Conservation (phyloP, 1,140 invertebrate genomes). For the Drosophila nannoptera region DNA sequence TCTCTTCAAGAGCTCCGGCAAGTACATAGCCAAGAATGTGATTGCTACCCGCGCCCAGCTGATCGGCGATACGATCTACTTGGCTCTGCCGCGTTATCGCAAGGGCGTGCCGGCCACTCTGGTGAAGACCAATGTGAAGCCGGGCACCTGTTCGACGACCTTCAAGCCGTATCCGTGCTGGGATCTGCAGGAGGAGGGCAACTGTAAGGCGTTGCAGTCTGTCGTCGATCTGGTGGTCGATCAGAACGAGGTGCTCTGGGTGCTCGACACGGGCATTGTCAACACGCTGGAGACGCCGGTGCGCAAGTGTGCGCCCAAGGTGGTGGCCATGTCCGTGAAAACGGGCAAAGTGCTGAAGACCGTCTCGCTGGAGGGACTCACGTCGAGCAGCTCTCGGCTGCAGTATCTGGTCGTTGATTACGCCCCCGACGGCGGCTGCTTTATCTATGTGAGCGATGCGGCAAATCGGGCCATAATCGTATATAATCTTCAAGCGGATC, state of each 20-base stretch:
- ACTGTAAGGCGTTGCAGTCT: slow-evolving; percentile 81
- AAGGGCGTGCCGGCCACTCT: slow-evolving; percentile 81
- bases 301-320: slow-evolving; percentile 81
- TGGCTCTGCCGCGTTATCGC: slow-evolving; percentile 82
- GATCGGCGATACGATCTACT: slow-evolving; percentile 80
- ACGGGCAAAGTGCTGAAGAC: slow-evolving; percentile 82
- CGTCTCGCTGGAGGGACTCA: slow-evolving; percentile 81
- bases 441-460: slow-evolving; percentile 83
- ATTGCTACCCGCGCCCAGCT: slow-evolving; percentile 82
- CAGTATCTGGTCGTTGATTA: slow-evolving; percentile 84
- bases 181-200: slow-evolving; percentile 82
- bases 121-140: slow-evolving; percentile 79
- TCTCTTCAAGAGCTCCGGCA: slow-evolving; percentile 80
- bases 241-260: slow-evolving; percentile 81
- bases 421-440: slow-evolving; percentile 79
- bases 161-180: slow-evolving; percentile 82
- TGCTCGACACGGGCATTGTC: slow-evolving; percentile 82
- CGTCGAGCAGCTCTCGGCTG: slow-evolving; percentile 80
- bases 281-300: slow-evolving; percentile 81
- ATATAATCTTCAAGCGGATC: slow-evolving; percentile 82
- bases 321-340: slow-evolving; percentile 81
- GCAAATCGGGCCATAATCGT: slow-evolving; percentile 83
- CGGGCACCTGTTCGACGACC: slow-evolving; percentile 78
- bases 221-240: slow-evolving; percentile 83
- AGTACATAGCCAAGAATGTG: slow-evolving; percentile 82